Base-by-base conservation (phyloP, 1,140 invertebrate genomes). In the Schlechtendalia chinensis region DNA sequence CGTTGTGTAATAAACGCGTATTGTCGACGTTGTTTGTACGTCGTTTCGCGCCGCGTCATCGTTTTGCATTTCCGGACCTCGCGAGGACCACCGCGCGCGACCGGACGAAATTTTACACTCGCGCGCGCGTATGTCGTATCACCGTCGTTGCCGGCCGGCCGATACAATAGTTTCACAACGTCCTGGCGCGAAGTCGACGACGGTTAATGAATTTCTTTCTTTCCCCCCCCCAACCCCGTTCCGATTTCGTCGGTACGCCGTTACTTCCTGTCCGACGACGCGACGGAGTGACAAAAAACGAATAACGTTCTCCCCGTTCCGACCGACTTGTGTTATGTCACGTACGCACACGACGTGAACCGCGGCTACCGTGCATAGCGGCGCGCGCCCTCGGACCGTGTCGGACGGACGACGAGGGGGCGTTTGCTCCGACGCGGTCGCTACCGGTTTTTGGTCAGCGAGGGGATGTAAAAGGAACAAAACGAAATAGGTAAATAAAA, bases 101-200 rank as follows among this genome's bases (percentile, higher is more conserved):
- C 72, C 72, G 29, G 74, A 59, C 56, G 74, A 77, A 77, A 77
- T 77, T 24, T 12, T 61, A 77, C 74, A 61, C 74, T 53, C 45
- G 24, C n/a, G 74, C 54, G n/a, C n/a, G n/a, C n/a, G n/a, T n/a
- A n/a, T n/a, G n/a, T n/a, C n/a, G n/a, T n/a, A n/a, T n/a, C n/a
- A n/a, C n/a, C n/a, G n/a, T n/a, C n/a, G n/a, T n/a, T n/a, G n/a
- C n/a, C n/a, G n/a, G n/a, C n/a, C n/a, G n/a, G n/a, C n/a, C n/a
- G n/a, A 12, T 12, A 67, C 32, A 19, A 17, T 16, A 16, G n/a
- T 77, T 77, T 47, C 74, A 45, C n/a, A 77, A 71, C 8, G 17
- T 53, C 22, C 45, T 72, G 12, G 27, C 61, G 27, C 27, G 61
- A 24, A 29, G 61, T 63, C 32, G 17, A 63, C 27, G 27, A 19